Base-by-base conservation (phyloP, 2,113 vertebrate species). In the Sphaerodactylus townsendi region DNA sequence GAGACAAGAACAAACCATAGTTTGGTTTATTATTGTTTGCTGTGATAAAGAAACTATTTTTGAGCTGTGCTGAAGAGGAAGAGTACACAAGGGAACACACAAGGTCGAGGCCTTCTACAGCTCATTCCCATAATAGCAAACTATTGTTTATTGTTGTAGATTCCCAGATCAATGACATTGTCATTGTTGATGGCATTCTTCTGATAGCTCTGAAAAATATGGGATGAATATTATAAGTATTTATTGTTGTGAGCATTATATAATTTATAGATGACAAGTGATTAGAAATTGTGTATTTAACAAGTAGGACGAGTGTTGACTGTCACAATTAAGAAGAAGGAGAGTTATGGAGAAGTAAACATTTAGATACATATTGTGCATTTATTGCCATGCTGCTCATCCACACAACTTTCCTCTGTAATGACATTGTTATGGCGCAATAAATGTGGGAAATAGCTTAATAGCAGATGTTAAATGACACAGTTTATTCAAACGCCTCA, bases 271-370 rank as follows among this genome's bases (percentile, higher is more conserved):
- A 13, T 77, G 10, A 86, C 85, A 64, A 72, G 15, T 75, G 41
- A 23, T 76, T 92, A 81, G 37, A 86, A 88, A 89, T 88, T 59
- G 75, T 83, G 77, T 91, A 73, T 80, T 21, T 76, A 71, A 76
- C 48, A 88, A 91, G 88, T 92, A 91, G 84, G 77, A 87, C 79
- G 70, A 68, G 62, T 90, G 76, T 86, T 80, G 10, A 25, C 78
- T 82, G 50, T 82, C 84, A 87, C 85, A 91, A 91, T 92, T 90
- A 91, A 92, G 89, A 44, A 59, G 78, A 65, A 59, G 87, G 71
- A 91, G 79, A 93, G 85, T 92, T 93, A 91, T 86, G 82, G 83
- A 88, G 91, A 89, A 93, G 85, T 85, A 93, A 95, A 93, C 92
- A 92, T 93, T 91, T 93, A 89, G 33, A 90, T 70, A 85, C 77